Percentiles rank a stretch among this genome's conserved stretches.
These are phyloP conservation scores for Acanthisitta chloris DNA, from an alignment of 2,113 vertebrate genomes.

Conservation along the genomic window DNA sequence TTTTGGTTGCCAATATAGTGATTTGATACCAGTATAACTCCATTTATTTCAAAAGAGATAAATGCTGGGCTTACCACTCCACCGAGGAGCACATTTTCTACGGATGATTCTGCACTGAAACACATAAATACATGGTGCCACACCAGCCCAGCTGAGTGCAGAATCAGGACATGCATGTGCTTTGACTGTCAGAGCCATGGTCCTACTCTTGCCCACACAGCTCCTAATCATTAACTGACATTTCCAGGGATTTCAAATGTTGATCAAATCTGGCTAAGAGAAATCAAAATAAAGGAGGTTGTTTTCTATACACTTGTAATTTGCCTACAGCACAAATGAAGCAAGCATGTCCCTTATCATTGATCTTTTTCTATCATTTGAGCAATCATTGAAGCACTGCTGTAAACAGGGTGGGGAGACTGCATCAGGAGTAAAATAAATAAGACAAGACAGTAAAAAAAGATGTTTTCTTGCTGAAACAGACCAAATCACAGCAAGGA, in stretches of 20 bases:
- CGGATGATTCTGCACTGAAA: background rate
- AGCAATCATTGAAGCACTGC: background rate
- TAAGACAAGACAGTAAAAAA: background rate
- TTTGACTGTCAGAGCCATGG: background rate
- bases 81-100: background rate
- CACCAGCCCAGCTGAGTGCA: background rate
- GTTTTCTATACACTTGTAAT: background rate
- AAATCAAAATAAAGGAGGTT: background rate
- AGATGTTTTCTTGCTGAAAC: background rate
- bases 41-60: background rate
- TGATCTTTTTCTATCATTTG: background rate
- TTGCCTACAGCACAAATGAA: background rate
- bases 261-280: background rate
- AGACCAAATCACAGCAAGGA: slow-evolving; percentile 37
- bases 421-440: background rate
- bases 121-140: rapidly evolving
- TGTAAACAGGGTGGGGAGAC: background rate
- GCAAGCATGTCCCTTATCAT: background rate
- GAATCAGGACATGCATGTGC: rapidly evolving
- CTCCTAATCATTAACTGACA: background rate
- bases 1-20: background rate
- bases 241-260: background rate
- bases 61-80: background rate
- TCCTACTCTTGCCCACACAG: background rate
- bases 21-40: background rate